Conservation (phyloP, 2,888 invertebrate genomes). For the Callimorpha dominula region DNA sequence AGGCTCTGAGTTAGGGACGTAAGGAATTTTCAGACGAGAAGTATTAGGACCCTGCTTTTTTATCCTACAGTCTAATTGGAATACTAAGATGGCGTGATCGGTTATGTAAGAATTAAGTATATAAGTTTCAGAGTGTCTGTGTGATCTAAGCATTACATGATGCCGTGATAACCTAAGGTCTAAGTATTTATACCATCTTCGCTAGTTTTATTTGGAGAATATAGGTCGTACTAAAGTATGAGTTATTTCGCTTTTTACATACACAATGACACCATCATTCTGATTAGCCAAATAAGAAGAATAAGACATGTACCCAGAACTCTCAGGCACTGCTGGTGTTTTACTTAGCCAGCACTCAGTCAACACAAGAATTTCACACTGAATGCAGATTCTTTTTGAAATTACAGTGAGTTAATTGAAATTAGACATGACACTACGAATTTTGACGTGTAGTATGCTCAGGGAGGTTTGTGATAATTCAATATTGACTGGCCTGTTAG, state of each 20-base stretch:
- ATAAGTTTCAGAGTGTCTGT: not conserved
- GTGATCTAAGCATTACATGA: not conserved
- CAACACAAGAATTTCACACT: not conserved
- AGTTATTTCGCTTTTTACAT: not conserved
- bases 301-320: not conserved
- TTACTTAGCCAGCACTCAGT: not conserved
- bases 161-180: not conserved
- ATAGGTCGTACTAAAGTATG: not conserved
- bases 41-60: too few relatives aligned
- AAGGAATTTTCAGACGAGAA: too few relatives aligned
- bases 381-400: too few relatives aligned
- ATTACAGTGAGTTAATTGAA: not conserved
- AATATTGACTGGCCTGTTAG: too few relatives aligned
- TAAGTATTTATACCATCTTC: not conserved
- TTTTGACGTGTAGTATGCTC: not conserved
- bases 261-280: not conserved
- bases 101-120: not conserved
- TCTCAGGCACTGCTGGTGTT: not conserved
- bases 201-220: not conserved
- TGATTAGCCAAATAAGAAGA: not conserved
- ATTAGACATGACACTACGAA: too few relatives aligned
- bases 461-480: not conserved
- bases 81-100: too few relatives aligned
- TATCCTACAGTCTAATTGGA: too few relatives aligned
- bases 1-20: too few relatives aligned